Base-by-base conservation (phyloP, 2,797 vertebrate species). In the Austrolebias charrua region DNA sequence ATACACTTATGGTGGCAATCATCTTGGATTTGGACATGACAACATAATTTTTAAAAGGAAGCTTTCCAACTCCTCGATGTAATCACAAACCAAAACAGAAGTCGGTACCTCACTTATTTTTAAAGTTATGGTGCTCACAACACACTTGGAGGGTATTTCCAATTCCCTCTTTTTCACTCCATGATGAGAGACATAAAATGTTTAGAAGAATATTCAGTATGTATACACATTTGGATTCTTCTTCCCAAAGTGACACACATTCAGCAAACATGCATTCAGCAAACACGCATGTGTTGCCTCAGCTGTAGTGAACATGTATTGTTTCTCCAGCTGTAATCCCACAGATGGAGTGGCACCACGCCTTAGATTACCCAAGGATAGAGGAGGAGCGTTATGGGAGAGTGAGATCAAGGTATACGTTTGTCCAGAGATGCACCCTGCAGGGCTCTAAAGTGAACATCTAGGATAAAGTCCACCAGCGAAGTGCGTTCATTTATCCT, bases 281-380 rank as follows among this genome's bases (percentile, higher is more conserved):
- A 62, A 24, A 62, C 66, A 69, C 38, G 60, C 66, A 51, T 53
- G 51, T 73, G 75, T 82, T 66, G 84, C 72, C 78, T 87, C 83
- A 86, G 82, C 76, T 79, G 78, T 85, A 86, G 88, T 88, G 85
- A 88, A 83, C 0, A 80, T 78, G 81, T 61, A 78, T 87, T 88
- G 87, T 87, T 87, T 84, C 76, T 51, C 69, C 72, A 60, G 77
- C 74, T 66, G 72, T 88, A 89, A 89, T 90, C 88, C 83, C 69
- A 66, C 85, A 89, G 83, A 90, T 77, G 78, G 75, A 83, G 79
- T 62, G 65, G 74, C 62, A 14, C 55, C 80, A 79, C 43, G 69
- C 80, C 81, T 63, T 68, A 85, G 86, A 91, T 88, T 87, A 87
- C 55, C 47, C 68, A 15, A 67, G 65, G 61, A 83, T 71, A 59